Evolutionary conservation across 2,888 invertebrate species (phyloP).

Genomic region (Bugula neritina): DNA sequence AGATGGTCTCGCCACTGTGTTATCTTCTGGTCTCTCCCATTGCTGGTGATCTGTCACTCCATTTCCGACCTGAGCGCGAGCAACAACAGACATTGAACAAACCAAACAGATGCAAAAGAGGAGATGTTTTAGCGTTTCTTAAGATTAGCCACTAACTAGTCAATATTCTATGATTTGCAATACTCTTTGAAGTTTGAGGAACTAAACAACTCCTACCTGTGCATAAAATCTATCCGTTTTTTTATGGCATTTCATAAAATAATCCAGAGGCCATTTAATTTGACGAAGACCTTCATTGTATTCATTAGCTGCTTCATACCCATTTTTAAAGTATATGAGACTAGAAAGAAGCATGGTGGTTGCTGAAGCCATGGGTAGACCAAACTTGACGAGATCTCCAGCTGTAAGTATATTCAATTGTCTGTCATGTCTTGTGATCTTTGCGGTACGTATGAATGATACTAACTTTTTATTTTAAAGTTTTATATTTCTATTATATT

Average conservation of each 20-base stretch:
- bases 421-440: too few relatives aligned
- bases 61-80: slow-evolving; percentile 38
- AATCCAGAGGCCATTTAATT: slow-evolving; percentile 61
- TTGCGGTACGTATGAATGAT: too few relatives aligned
- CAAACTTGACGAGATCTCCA: slow-evolving; percentile 41
- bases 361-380: slow-evolving; percentile 39
- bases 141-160: too few relatives aligned
- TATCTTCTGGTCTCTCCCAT: not conserved
- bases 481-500: too few relatives aligned
- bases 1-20: not conserved
- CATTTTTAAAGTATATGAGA: slow-evolving; percentile 35
- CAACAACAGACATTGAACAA: not conserved
- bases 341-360: slow-evolving; percentile 37
- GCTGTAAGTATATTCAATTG: too few relatives aligned
- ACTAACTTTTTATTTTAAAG: too few relatives aligned
- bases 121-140: too few relatives aligned
- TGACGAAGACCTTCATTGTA: slow-evolving; percentile 37
- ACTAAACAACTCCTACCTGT: slow-evolving; percentile 31
- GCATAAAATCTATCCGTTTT: slow-evolving; percentile 31
- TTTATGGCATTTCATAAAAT: slow-evolving; percentile 57
- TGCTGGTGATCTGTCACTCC: not conserved
- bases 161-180: too few relatives aligned
- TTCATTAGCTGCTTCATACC: slow-evolving; percentile 35
- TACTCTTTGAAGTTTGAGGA: too few relatives aligned
- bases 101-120: too few relatives aligned